Evolutionary conservation across 1,140 invertebrate species (phyloP).

Genomic region (Cylas formicarius): DNA sequence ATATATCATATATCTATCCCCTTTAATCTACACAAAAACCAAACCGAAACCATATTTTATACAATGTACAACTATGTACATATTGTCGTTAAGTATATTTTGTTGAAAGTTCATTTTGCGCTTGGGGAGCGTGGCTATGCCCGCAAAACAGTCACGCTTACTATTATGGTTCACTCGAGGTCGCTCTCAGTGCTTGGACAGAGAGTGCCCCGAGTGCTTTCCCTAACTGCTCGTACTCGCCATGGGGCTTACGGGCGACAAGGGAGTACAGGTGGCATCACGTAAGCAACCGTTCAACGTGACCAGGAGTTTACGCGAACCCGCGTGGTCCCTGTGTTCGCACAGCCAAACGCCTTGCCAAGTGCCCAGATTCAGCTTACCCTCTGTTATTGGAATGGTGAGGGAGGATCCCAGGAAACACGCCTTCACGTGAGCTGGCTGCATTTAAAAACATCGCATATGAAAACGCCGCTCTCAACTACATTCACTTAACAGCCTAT

Average conservation of each 20-base stretch:
- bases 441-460: conserved; percentile 35
- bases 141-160: neutral
- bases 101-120: conserved; percentile 36
- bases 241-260: conserved; percentile 74
- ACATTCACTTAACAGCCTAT: no score
- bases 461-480: conserved; percentile 2
- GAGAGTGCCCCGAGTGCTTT: conserved; percentile 45
- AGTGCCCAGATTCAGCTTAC: conserved; percentile 87
- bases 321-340: conserved; percentile 92
- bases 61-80: conserved; percentile 44
- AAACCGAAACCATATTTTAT: conserved; percentile 27
- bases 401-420: conserved; percentile 92
- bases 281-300: conserved; percentile 84
- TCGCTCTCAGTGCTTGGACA: conserved; percentile 40
- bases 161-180: conserved; percentile 32
- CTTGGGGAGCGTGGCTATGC: no score
- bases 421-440: conserved; percentile 96
- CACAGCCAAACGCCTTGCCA: conserved; percentile 98
- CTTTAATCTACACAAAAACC: no score
- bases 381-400: conserved; percentile 92
- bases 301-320: conserved; percentile 84
- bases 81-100: conserved; percentile 43
- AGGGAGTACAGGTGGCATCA: conserved; percentile 72
- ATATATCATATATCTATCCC: no score
- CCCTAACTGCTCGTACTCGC: conserved; percentile 86